phyloP scores from a whole-genome alignment of 1,140 invertebrate species.

The Drosophila parabipectinata region DNA sequence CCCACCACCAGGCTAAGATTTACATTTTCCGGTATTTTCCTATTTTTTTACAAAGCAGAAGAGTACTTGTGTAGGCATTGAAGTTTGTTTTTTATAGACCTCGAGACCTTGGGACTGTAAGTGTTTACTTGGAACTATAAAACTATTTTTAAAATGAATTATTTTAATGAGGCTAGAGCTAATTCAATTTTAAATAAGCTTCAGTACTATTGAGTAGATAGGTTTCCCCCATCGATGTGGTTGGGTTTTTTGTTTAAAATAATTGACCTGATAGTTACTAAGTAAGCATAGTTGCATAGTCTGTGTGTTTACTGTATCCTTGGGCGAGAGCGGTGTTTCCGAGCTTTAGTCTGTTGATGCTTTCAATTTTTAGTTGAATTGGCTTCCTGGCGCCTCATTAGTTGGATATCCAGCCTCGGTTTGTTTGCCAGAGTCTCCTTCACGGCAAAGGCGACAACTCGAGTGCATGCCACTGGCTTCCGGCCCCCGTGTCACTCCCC shows the following conservation, averaged over 20 bases:
- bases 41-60: neutral
- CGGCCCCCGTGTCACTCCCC: neutral
- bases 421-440: conserved; percentile 35
- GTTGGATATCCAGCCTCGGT: conserved; percentile 46
- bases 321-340: conserved; percentile 15
- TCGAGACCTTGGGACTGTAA: neutral
- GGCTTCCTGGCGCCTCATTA: conserved; percentile 66
- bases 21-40: conserved; percentile 18
- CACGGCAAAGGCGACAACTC: neutral
- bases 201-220: neutral
- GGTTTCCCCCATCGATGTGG: neutral
- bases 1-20: neutral
- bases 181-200: neutral
- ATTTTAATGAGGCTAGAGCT: neutral
- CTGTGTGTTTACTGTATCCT: conserved; percentile 11
- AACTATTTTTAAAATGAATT: neutral
- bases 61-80: neutral
- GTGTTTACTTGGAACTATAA: conserved; percentile 1
- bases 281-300: neutral
- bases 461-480: conserved; percentile 7
- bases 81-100: neutral
- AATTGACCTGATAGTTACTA: too few species aligned
- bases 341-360: conserved; percentile 35
- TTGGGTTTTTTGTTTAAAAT: neutral
- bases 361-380: conserved; percentile 20